Conservation (phyloP, 2,888 invertebrate species). For the Malacosoma neustria region DNA sequence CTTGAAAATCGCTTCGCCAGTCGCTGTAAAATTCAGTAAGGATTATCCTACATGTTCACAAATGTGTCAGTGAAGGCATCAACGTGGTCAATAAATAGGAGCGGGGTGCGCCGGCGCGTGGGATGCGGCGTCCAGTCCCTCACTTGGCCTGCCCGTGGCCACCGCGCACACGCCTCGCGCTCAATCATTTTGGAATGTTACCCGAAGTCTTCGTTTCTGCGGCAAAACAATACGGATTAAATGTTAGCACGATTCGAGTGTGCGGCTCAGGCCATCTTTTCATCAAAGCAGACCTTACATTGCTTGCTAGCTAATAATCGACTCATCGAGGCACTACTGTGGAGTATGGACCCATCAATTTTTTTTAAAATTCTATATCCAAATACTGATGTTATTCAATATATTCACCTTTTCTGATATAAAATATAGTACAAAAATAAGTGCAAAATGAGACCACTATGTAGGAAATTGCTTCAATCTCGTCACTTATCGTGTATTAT, state of each 20-base stretch:
- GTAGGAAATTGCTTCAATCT: too few species aligned
- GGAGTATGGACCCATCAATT: too few species aligned
- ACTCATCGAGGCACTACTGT: too few species aligned
- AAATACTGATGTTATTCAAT: too few species aligned
- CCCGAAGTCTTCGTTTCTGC: conserved; percentile 67
- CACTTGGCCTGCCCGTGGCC: conserved; percentile 21
- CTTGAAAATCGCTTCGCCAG: too few species aligned
- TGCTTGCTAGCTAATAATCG: too few species aligned
- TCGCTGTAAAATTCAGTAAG: too few species aligned
- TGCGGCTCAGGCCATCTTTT: not conserved
- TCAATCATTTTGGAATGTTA: conserved; percentile 70
- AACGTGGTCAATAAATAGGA: conserved; percentile 8
- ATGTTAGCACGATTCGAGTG: conserved; percentile 31
- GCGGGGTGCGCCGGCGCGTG: conserved; percentile 19
- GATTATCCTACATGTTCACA: too few species aligned
- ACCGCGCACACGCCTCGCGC: conserved; percentile 31
- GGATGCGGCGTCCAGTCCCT: too few species aligned
- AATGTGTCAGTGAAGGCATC: conserved; percentile 1
- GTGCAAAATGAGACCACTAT: too few species aligned
- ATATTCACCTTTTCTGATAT: not conserved
- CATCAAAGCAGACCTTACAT: not conserved
- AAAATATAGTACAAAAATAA: not conserved
- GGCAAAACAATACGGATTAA: conserved; percentile 58
- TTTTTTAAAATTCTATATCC: too few species aligned
- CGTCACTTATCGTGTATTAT: too few species aligned